phyloP scores from a whole-genome alignment of 2,797 vertebrate species.

The Thaleichthys pacificus region DNA sequence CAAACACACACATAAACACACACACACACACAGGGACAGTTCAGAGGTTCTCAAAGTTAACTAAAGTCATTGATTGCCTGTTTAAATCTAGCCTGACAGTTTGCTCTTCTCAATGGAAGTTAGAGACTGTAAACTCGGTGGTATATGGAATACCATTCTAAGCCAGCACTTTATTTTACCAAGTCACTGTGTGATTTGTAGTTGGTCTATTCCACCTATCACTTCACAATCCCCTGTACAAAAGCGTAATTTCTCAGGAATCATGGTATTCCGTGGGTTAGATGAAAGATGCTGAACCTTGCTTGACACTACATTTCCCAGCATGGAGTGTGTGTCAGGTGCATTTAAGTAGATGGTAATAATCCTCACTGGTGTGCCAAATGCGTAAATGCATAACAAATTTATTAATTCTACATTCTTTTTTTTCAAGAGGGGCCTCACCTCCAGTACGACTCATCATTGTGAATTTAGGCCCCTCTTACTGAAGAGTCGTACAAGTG shows the following conservation, averaged over 20 bases:
- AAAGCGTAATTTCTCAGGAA: not conserved
- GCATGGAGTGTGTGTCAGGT: not conserved
- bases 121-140: not conserved
- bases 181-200: not conserved
- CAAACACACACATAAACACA: conserved; percentile 9
- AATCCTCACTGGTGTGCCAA: not conserved
- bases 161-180: too few relatives aligned
- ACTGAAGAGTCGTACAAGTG: conserved; percentile 15
- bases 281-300: conserved; percentile 1
- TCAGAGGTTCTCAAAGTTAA: too few relatives aligned
- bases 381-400: not conserved
- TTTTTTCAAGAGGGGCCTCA: too few relatives aligned
- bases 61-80: conserved; percentile 66
- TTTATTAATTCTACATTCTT: too few relatives aligned
- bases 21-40: conserved; percentile 17
- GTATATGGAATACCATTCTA: too few relatives aligned
- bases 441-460: not conserved
- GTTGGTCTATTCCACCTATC: not conserved
- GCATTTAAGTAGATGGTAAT: not conserved
- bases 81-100: conserved; percentile 64
- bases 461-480: not conserved
- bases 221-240: not conserved
- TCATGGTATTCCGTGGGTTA: not conserved
- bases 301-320: not conserved
- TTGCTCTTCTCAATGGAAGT: conserved; percentile 41